Evolutionary conservation across 2,888 invertebrate species (phyloP).

Genomic region (Chrysina gloriosa): DNA sequence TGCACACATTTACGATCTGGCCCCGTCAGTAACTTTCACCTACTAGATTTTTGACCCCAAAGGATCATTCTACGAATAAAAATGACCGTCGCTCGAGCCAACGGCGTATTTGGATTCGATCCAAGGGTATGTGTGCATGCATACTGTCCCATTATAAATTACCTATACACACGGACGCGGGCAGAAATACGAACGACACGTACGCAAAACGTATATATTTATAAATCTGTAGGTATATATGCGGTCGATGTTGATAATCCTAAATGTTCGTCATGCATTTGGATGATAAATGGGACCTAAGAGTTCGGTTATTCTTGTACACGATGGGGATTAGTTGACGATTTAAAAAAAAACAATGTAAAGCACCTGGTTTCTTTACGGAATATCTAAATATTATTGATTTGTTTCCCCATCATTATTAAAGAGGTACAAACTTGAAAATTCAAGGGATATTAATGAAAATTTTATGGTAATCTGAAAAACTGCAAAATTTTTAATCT

Average conservation of each 20-base stretch:
- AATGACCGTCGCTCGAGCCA: slow-evolving; percentile 24
- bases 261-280: not conserved
- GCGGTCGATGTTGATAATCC: not conserved
- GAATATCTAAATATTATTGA: too few species aligned
- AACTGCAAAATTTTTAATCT: too few species aligned
- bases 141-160: slow-evolving; percentile 29
- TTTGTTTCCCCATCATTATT: too few species aligned
- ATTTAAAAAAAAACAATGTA: too few species aligned
- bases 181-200: slow-evolving; percentile 2
- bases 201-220: slow-evolving; percentile 21
- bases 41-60: slow-evolving; percentile 40
- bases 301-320: too few species aligned
- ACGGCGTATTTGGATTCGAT: slow-evolving; percentile 39
- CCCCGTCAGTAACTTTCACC: slow-evolving; percentile 39
- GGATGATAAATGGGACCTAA: too few species aligned
- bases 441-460: too few species aligned
- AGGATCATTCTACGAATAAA: slow-evolving; percentile 37
- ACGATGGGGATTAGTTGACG: too few species aligned
- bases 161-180: slow-evolving; percentile 24
- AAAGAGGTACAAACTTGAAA: too few species aligned
- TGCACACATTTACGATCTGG: not conserved
- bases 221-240: slow-evolving; percentile 11
- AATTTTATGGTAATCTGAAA: too few species aligned
- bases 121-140: slow-evolving; percentile 36
- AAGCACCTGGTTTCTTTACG: too few species aligned